Conservation (phyloP, 2,113 vertebrate species). For the Oxygymnocypris stewartii region DNA sequence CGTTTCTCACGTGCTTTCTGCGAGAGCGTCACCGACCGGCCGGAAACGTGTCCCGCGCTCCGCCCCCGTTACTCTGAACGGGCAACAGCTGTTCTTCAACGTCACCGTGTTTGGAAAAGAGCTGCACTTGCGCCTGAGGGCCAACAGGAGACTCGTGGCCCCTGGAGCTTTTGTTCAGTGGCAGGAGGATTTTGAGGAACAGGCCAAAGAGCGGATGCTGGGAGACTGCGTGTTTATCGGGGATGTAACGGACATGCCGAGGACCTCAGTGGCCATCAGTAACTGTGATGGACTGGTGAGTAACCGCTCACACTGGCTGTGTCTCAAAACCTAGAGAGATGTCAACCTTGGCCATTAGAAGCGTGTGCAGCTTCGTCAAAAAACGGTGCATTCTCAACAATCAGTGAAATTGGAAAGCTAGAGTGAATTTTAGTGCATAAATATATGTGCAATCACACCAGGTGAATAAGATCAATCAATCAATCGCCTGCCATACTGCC, state of each 20-base stretch:
- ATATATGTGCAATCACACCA: not conserved
- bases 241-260: constrained; percentile 86
- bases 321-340: not conserved
- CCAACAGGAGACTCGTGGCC: constrained; percentile 84
- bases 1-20: constrained; percentile 89
- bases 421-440: not conserved
- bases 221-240: constrained; percentile 89
- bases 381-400: not conserved
- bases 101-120: constrained; percentile 91
- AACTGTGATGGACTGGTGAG: constrained; percentile 98
- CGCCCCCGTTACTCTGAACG: constrained; percentile 61
- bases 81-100: constrained; percentile 87
- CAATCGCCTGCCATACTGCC: not conserved
- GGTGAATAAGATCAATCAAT: not conserved
- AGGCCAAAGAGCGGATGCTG: constrained; percentile 77
- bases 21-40: constrained; percentile 56
- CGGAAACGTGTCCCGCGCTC: constrained; percentile 78
- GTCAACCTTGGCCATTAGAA: not conserved
- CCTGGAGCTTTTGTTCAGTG: constrained; percentile 85
- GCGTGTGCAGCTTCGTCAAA: not conserved
- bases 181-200: constrained; percentile 91
- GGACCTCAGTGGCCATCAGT: constrained; percentile 90
- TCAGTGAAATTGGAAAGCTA: not conserved
- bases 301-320: constrained; percentile 2
- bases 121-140: constrained; percentile 86